phyloP scores from a whole-genome alignment of 2,888 invertebrate species.

The Eristalis intricaria region DNA sequence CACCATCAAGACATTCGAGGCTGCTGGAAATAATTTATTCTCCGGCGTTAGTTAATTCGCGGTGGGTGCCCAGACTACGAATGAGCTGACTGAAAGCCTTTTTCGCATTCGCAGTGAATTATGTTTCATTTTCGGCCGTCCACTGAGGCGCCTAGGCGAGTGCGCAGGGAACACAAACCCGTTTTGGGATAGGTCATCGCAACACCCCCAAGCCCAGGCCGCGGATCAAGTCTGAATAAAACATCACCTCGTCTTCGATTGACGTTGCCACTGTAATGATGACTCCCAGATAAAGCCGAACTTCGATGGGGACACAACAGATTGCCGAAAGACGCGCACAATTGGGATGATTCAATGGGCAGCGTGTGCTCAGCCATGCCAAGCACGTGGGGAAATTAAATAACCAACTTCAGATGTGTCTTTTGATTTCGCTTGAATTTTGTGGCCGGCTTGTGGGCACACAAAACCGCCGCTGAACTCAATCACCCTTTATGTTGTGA shows the following conservation, averaged over 20 bases:
- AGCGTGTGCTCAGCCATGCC: conserved; percentile 6
- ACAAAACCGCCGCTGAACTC: conserved; percentile 19
- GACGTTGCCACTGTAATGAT: background rate
- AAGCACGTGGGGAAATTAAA: conserved; percentile 17
- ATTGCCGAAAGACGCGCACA: background rate
- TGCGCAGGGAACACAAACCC: background rate
- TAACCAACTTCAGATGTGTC: background rate
- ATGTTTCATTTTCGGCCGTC: background rate
- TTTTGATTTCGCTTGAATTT: background rate
- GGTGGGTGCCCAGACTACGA: background rate
- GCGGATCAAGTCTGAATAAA: background rate
- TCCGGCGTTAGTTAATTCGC: background rate
- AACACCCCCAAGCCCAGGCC: background rate
- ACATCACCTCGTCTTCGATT: background rate
- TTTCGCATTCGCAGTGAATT: background rate
- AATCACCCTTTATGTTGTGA: conserved; percentile 15
- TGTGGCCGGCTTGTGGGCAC: background rate
- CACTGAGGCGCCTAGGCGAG: no score
- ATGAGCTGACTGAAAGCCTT: background rate
- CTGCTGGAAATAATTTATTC: background rate
- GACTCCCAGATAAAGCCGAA: no score
- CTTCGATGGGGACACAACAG: background rate
- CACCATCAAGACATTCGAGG: background rate
- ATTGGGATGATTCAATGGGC: background rate
- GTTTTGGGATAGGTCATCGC: conserved; percentile 16